Conservation (phyloP, 2,797 vertebrate genomes). For the Choloepus didactylus region DNA sequence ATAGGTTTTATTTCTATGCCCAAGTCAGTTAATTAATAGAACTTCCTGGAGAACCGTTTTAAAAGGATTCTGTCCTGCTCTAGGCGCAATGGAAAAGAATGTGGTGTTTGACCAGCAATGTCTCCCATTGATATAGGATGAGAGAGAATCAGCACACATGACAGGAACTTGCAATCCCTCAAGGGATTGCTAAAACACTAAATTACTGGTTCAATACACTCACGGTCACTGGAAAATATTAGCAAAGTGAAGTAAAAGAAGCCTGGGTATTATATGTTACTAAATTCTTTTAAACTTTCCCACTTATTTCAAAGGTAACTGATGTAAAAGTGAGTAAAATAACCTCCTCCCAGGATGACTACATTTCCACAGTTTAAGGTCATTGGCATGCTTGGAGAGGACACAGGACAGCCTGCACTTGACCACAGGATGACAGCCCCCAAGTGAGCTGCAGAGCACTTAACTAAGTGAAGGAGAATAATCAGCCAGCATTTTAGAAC, state of each 20-base stretch:
- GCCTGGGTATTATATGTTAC: not conserved
- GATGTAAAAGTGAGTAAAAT: constrained; percentile 28
- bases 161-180: not conserved
- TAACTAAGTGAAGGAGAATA: not conserved
- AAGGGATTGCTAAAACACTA: not conserved
- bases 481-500: not conserved
- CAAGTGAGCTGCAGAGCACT: not conserved
- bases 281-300: not conserved
- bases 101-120: not conserved
- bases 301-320: constrained; percentile 27
- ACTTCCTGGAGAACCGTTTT: not conserved
- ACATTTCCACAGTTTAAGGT: not conserved
- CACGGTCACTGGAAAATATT: not conserved
- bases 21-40: not conserved
- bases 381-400: constrained; percentile 3
- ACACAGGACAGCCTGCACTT: not conserved
- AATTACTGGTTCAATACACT: not conserved
- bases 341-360: not conserved
- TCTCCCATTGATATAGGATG: not conserved
- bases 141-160: not conserved
- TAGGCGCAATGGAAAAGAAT: not conserved
- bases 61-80: constrained; percentile 27
- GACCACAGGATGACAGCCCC: not conserved
- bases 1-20: not conserved
- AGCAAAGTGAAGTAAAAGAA: not conserved